Evolutionary conservation across 2,797 vertebrate genomes (phyloP), one percentile per base, ranked within the genome.

Genomic region (Halcyon leucocephala): DNA sequence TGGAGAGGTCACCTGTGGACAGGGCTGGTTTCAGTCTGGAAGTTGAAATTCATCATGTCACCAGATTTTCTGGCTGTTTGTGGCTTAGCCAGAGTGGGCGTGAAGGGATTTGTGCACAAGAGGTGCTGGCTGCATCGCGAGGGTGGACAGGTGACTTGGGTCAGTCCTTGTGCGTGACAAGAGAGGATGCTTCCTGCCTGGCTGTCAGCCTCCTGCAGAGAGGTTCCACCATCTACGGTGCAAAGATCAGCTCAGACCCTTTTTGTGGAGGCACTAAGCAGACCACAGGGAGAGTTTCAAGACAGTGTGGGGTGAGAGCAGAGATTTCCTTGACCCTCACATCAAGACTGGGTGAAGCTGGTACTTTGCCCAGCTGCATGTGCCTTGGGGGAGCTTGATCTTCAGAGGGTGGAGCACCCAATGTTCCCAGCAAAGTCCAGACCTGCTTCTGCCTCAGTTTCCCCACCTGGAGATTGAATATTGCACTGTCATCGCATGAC

Each of bases 41-140:
- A 89, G 71, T 4, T 91, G 6, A 33, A 82, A 80, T 71, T 77
- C 54, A 5, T 58, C 3, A 0, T 33, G 76, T 35, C 17, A 55
- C 70, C 73, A 71, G 89, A 84, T 90, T 87, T 90, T 67, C 46
- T 35, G 61, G 24, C 62, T 1, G 0, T 29, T 65, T 20, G 33
- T 85, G 82, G 48, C 73, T 94, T 16, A 90, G 76, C 51, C 85
- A 15, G 90, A 85, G 95, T 73, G 79, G 93, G 96, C 35, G 70
- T 46, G 62, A 92, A 51, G 89, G 84, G 95, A 95, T 97, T 93
- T 93, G 87, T 8, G 81, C 48, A 42, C 3, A 1, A 71, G 70
- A 1, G 0, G 37, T 6, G 61, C 52, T 0, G 3, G 54, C 64
- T 12, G 70, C 1, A 0, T 1, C 24, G 64, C 0, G 6, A 92